Conservation (phyloP, 2,797 vertebrate genomes). For the Phoeniculus purpureus region DNA sequence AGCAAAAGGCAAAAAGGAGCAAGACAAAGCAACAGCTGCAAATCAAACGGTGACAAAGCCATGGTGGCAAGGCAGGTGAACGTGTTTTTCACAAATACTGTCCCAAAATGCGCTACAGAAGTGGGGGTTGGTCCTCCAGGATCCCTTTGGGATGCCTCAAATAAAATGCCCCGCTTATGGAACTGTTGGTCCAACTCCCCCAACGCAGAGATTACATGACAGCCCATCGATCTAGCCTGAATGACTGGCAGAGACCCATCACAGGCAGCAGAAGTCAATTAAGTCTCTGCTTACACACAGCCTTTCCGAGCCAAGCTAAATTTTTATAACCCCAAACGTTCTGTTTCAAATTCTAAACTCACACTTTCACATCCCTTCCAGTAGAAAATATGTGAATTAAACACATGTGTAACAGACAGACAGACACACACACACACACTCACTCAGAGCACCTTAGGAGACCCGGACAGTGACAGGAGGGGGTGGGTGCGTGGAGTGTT, state of each 20-base stretch:
- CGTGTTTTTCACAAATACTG: not conserved
- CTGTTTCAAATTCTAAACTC: slow-evolving; percentile 70
- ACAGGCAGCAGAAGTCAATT: slow-evolving; percentile 87
- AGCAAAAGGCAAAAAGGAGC: not conserved
- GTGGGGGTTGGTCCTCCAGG: not conserved
- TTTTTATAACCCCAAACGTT: slow-evolving; percentile 76
- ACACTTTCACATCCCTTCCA: slow-evolving; percentile 68
- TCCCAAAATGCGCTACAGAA: not conserved
- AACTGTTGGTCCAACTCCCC: slow-evolving; percentile 1
- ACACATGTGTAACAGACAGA: slow-evolving; percentile 68
- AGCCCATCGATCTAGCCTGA: slow-evolving; percentile 71
- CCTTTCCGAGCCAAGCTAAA: slow-evolving; percentile 82
- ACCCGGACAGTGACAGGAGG: not conserved
- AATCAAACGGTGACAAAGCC: not conserved
- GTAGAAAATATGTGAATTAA: slow-evolving; percentile 76
- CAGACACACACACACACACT: not conserved
- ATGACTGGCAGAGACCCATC: slow-evolving; percentile 83
- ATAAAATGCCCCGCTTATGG: slow-evolving; percentile 37
- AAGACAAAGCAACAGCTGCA: not conserved
- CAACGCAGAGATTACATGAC: slow-evolving; percentile 57
- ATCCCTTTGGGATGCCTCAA: not conserved
- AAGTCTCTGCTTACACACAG: slow-evolving; percentile 76
- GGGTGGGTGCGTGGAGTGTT: not conserved
- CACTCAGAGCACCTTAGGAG: slow-evolving; percentile 46
- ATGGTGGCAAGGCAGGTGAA: slow-evolving; percentile 9